Evolutionary conservation across 2,113 vertebrate genomes (phyloP).

Genomic region (Psittacula cyanocephala): DNA sequence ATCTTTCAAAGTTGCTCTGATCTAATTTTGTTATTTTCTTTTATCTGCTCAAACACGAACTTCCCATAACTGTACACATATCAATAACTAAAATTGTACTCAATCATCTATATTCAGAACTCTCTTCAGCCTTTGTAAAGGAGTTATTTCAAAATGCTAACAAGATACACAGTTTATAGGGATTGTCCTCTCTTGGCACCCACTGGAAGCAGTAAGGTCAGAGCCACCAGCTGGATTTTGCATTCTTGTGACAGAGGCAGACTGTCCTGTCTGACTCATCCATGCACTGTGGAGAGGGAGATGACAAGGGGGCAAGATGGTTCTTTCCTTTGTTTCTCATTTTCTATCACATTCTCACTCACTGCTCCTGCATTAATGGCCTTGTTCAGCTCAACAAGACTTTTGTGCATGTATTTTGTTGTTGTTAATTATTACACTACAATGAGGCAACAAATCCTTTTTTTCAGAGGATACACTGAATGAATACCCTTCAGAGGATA

Average conservation of each 20-base stretch:
- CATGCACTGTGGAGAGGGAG: neutral
- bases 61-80: neutral
- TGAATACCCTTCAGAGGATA: neutral
- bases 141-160: neutral
- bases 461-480: neutral
- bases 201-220: neutral
- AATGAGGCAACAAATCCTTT: neutral
- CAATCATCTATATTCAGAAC: neutral
- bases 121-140: neutral
- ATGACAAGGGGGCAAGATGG: neutral
- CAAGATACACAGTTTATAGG: fast-evolving
- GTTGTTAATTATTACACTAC: neutral
- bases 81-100: neutral
- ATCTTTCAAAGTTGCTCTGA: neutral
- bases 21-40: neutral
- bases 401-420: neutral
- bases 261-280: neutral
- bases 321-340: neutral
- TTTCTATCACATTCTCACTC: neutral
- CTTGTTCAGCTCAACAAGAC: neutral
- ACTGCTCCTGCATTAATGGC: neutral
- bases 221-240: neutral
- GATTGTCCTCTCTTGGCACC: neutral
- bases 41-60: neutral
- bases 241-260: neutral